These are phyloP conservation scores for Danio choprae DNA, from an alignment of 2,797 vertebrate genomes.

Conservation along the genomic window DNA sequence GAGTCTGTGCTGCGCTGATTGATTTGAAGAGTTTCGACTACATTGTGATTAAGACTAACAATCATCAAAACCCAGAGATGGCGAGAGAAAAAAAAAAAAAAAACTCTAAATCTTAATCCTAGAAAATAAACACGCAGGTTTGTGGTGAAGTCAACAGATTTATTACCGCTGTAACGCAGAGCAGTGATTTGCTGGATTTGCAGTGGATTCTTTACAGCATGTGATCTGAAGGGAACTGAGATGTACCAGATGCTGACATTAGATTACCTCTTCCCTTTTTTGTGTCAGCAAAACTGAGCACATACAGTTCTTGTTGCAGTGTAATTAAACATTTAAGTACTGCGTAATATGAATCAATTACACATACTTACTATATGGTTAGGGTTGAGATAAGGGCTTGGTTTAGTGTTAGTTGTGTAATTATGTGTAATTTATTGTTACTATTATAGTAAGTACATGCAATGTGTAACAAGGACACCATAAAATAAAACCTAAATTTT, in stretches of 20 bases:
- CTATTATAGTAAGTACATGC: too few relatives aligned
- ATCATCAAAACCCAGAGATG: constrained; percentile 20
- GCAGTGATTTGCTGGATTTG: neutral
- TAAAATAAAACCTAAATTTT: neutral
- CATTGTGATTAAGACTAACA: constrained; percentile 39
- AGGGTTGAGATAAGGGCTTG: too few relatives aligned
- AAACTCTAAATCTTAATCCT: constrained; percentile 17
- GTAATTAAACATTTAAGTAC: too few relatives aligned
- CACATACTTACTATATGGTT: too few relatives aligned
- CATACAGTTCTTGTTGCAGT: too few relatives aligned
- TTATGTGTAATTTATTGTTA: too few relatives aligned
- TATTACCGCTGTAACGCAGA: neutral
- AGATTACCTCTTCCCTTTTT: constrained; percentile 47
- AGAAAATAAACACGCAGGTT: neutral
- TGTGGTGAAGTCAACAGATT: neutral
- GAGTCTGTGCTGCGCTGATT: constrained; percentile 40
- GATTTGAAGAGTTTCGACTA: constrained; percentile 10
- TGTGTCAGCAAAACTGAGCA: neutral
- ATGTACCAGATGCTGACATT: constrained; percentile 37
- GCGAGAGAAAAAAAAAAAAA: constrained; percentile 2
- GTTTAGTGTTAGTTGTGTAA: too few relatives aligned
- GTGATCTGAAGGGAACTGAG: constrained; percentile 63
- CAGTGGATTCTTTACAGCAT: neutral
- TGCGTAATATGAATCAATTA: too few relatives aligned
- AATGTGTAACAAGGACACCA: too few relatives aligned